Base-by-base conservation (phyloP, 2,797 vertebrate species). In the Sebastes vulpes region DNA sequence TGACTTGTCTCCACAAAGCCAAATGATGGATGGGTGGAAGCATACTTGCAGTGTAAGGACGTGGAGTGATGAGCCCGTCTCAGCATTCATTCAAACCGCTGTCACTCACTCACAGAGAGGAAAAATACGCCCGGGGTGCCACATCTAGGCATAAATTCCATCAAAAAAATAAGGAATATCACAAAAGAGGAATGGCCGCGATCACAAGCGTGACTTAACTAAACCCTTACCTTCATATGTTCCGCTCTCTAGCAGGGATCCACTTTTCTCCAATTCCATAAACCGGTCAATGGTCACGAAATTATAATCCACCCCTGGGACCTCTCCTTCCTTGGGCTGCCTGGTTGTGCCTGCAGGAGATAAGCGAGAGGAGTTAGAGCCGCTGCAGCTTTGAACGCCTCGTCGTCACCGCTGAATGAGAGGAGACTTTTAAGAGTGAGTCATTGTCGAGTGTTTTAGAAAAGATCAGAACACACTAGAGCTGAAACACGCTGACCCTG, bases 261-360 rank as follows among this genome's bases (percentile, higher is more conserved):
- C 98, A 83, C 98, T 99, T 96, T 97, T 98, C 97, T 99, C 98
- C 94, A 99, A 90, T 96, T 99, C 98, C 96, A 99, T 97, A 96
- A 99, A 99, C 90, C 97, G 97, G 93, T 98, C 98, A 91, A 99
- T 94, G 32, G 97, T 98, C 94, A 99, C 97, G 83, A 99, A 99
- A 94, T 98, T 98, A 94, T 99, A 99, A 96, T 99, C 99, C 96
- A 99, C 98, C 83, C 98, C 99, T 0, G 99, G 98, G 91, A 99
- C 99, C 92, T 99, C 99, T 32, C 98, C 99, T 95, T 99, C 98
- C 96, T 98, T 99, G 96, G 99, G 99, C 94, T 97, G 98, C 95
- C 99, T 97, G 96, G 98, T 99, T 65, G 98, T 99, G 95, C 98
- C 99, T 99, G 82, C 64, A 50, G 84, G 85, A 81, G 88, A 91